Evolutionary conservation across 1,140 invertebrate species (phyloP), one percentile per base, ranked within the genome.

Genomic region (Ostrea edulis): DNA sequence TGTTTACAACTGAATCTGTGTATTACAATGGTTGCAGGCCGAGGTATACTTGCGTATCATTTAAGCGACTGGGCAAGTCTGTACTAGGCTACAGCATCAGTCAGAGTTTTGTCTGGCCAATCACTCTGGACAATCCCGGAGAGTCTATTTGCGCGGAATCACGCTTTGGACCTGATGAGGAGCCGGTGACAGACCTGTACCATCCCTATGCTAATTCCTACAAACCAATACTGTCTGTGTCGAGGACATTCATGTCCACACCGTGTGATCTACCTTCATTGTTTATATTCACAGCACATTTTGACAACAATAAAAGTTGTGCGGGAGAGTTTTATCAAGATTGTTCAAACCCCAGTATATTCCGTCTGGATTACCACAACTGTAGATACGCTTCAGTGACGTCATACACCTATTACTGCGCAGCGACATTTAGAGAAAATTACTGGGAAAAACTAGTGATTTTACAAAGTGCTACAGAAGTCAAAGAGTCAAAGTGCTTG

Each of bases 21-120:
- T 89, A 84, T 51, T 35, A 71, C n/a, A 89, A 89, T 77, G 88
- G 88, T 25, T 89, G 88, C 25, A 58, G 88, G 14, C 88, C 88
- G 17, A 54, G 88, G 0, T 86, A 83, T 17, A 89, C 88, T 12
- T 89, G 88, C 58, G 12, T 89, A 12, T 29, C 82, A 82, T 86
- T 89, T 53, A 83, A 82, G 83, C 71, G 62, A 29, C 7, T 89
- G 35, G 51, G 55, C n/a, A 54, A 29, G 17, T 65, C 51, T 55
- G 85, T 89, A 5, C 25, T 89, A 53, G 85, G 88, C 0, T 89
- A 84, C 68, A 83, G 85, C 8, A 71, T 89, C 17, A 84, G 85
- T 51, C 88, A 89, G 53, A 89, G 88, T 71, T 89, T 84, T 44
- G 58, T 71, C 20, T 89, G 88, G 88, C 88, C 88, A 20, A 77